Evolutionary conservation across 2,888 invertebrate species (phyloP).

Genomic region (Gnatocerus cornutus): DNA sequence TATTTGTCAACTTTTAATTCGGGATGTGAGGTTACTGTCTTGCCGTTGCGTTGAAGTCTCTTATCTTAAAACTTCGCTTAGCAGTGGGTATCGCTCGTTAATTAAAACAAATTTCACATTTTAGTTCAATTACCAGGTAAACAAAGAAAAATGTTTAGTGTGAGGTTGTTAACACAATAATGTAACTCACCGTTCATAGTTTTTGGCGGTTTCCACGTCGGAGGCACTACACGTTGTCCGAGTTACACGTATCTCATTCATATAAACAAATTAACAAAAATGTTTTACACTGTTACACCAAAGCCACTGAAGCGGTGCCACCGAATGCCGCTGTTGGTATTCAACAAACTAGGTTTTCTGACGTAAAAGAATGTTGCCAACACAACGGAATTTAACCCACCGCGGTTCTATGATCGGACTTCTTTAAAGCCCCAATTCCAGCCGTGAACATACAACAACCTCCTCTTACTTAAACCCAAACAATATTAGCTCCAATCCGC

Average conservation of each 20-base stretch:
- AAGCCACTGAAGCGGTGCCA: conserved; percentile 46
- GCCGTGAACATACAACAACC: neutral
- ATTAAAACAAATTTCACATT: conserved; percentile 16
- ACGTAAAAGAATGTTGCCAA: conserved; percentile 61
- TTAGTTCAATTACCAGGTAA: conserved; percentile 8
- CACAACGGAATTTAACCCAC: conserved; percentile 46
- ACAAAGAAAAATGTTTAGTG: neutral
- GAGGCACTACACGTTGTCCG: neutral
- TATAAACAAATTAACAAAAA: neutral
- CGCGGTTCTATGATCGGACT: neutral
- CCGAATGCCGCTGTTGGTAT: conserved; percentile 55
- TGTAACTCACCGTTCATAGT: conserved; percentile 17
- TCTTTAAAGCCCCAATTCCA: conserved; percentile 18
- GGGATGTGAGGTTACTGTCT: conserved; percentile 27
- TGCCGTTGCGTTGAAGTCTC: conserved; percentile 40
- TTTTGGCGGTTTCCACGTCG: neutral
- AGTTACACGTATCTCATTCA: neutral
- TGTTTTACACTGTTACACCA: conserved; percentile 8
- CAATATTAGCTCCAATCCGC: conserved; percentile 12
- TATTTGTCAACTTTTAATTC: conserved; percentile 1
- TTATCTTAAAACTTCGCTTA: neutral
- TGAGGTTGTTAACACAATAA: neutral
- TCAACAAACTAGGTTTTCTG: conserved; percentile 57
- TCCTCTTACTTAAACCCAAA: conserved; percentile 19
- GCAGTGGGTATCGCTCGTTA: neutral